A percentile compares a stretch with the other conserved stretches of the same genome.
phyloP scores from a whole-genome alignment of 2,113 vertebrate genomes.

The Cinclus mexicanus region DNA sequence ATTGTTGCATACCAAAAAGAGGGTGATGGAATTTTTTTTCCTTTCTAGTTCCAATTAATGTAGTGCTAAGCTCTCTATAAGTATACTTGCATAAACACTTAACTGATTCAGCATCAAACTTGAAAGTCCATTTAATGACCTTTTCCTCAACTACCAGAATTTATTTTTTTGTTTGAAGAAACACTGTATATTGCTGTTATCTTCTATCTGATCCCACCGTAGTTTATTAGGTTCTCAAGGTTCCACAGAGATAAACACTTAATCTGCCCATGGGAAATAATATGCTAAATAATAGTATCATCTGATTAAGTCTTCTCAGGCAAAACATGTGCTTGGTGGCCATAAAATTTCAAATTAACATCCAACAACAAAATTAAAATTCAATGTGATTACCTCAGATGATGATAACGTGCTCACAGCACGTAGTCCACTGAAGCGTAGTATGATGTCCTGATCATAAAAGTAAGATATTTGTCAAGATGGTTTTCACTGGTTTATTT shows the following conservation, averaged over 20 bases:
- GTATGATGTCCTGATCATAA: neutral
- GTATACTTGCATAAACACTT: neutral
- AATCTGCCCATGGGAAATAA: conserved; percentile 61
- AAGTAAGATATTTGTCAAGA: conserved; percentile 1
- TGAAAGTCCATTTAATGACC: neutral
- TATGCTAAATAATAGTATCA: conserved; percentile 53
- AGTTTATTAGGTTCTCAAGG: conserved; percentile 43
- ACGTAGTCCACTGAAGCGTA: conserved; percentile 1
- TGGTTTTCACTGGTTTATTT: neutral
- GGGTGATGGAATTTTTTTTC: neutral
- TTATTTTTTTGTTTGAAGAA: neutral
- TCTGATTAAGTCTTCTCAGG: conserved; percentile 50
- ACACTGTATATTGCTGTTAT: neutral
- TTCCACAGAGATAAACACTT: conserved; percentile 36
- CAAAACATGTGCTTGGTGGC: conserved; percentile 51
- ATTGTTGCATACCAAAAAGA: neutral
- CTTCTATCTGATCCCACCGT: neutral
- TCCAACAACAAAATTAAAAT: conserved; percentile 60
- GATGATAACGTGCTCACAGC: conserved; percentile 16
- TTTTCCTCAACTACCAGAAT: neutral
- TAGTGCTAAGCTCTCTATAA: neutral
- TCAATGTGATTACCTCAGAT: conserved; percentile 56
- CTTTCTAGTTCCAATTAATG: neutral
- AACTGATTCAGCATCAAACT: neutral
- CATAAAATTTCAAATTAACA: conserved; percentile 54